A percentile compares a stretch with the other conserved stretches of the same genome.
Evolutionary conservation across 1,140 invertebrate species (phyloP).

Genomic region (Brachionus asplanchnoidis): DNA sequence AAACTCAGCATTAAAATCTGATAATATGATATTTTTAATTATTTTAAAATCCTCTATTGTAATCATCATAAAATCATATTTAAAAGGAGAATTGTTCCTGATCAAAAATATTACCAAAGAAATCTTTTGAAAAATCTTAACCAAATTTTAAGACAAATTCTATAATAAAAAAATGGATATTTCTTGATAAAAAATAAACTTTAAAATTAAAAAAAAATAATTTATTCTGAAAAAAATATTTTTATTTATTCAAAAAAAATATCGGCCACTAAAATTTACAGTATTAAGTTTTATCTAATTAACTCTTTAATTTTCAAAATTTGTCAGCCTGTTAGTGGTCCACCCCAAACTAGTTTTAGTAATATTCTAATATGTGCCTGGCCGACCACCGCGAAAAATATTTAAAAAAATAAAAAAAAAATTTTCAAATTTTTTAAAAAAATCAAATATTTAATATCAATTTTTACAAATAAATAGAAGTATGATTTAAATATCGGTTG

Average conservation of each 20-base stretch:
- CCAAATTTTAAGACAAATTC: too few relatives aligned
- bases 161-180: too few relatives aligned
- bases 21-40: too few relatives aligned
- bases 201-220: neutral
- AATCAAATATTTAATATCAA: neutral
- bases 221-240: neutral
- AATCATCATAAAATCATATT: too few relatives aligned
- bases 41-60: too few relatives aligned
- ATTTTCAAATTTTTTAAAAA: too few relatives aligned
- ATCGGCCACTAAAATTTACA: neutral
- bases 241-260: neutral
- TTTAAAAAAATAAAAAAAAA: neutral
- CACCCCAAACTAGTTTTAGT: neutral
- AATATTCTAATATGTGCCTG: neutral
- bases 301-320: neutral
- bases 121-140: too few relatives aligned
- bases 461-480: neutral
- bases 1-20: too few relatives aligned
- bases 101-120: too few relatives aligned
- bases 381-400: neutral
- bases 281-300: neutral
- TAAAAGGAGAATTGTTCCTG: too few relatives aligned
- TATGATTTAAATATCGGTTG: conserved; percentile 49
- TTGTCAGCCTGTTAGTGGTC: neutral
- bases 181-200: too few relatives aligned